Evolutionary conservation across 2,888 invertebrate genomes (phyloP), one percentile per base, ranked within the genome.

Genomic region (Panzeria rudis): DNA sequence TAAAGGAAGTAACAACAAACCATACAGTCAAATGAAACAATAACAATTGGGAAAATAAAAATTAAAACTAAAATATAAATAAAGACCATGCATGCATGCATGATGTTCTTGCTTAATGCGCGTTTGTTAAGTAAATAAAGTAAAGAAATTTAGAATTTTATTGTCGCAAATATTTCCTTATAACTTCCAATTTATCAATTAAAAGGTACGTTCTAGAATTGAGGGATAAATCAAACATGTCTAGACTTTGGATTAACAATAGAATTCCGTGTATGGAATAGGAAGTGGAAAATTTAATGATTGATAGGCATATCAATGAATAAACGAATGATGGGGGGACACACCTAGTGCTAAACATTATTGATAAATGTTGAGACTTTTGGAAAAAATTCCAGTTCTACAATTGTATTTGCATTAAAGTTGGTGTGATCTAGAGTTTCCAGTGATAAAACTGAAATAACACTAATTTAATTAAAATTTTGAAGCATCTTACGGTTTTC

Each of bases 181-280:
- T 59, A 17, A 25, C 9, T 68, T 68, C 0, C 4, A 68, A 59
- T 50, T 25, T 47, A 59, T 77, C 32, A 54, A 66, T 56, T 76
- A 41, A n/a, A 62, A 11, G 29, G 56, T 73, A 25, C 32, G 5
- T 66, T 38, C 9, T n/a, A 6, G 15, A 44, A 32, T 73, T 62
- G 23, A 47, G 32, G 41, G 64, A 54, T 76, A 35, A 66, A 66
- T 76, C 44, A 76, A 66, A 66, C 44, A 66, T 76, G 66, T 76
- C 76, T 76, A 76, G 66, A 76, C 66, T 66, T 56, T 44, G 5
- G 66, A 47, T 66, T 47, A 47, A 66, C 56, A 66, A 66, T 47
- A 35, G 66, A 54, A n/a, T 32, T 66, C 20, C 20, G 5, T 56
- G 32, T 66, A 32, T 32, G 25, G 7, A 56, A 76, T 44, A 76